These are phyloP conservation scores for Petrosia ficiformis DNA, from an alignment of 37 sponge, comb jelly and placozoan genomes.

Conservation along the genomic window DNA sequence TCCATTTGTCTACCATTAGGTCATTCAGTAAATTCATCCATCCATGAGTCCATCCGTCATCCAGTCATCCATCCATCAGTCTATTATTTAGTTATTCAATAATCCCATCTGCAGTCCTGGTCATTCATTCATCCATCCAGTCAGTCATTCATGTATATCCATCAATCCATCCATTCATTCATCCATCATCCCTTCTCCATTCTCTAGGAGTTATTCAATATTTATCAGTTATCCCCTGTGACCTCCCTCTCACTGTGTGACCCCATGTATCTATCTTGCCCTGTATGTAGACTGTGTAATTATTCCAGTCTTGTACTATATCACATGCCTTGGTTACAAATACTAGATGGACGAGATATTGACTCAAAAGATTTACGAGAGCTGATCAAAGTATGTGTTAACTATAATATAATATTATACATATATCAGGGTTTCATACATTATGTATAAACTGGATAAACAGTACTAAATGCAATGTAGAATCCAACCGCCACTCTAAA, in stretches of 20 bases:
- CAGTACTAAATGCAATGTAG: too few relatives aligned
- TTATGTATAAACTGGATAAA: too few relatives aligned
- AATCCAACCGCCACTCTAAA: too few relatives aligned
- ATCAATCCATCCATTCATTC: background rate
- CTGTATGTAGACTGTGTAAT: constrained; percentile 78
- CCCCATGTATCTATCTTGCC: constrained; percentile 69
- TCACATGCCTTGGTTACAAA: constrained; percentile 66
- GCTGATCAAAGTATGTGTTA: constrained; percentile 46
- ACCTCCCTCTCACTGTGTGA: constrained; percentile 69
- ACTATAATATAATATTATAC: too few relatives aligned
- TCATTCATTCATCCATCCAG: too few relatives aligned
- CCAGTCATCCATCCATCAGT: too few relatives aligned
- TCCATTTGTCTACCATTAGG: too few relatives aligned
- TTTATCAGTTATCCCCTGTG: constrained; percentile 36
- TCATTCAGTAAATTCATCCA: too few relatives aligned
- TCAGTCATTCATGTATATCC: background rate
- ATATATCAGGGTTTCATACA: too few relatives aligned
- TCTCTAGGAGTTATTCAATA: constrained; percentile 45
- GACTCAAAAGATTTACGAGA: constrained; percentile 40
- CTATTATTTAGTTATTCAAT: too few relatives aligned
- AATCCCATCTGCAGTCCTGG: too few relatives aligned
- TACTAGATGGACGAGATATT: constrained; percentile 64
- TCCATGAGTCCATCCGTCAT: too few relatives aligned
- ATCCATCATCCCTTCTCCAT: background rate
- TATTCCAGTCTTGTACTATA: constrained; percentile 84